phyloP scores from a whole-genome alignment of 1,140 invertebrate species.

The Neomicropteryx cornuta region DNA sequence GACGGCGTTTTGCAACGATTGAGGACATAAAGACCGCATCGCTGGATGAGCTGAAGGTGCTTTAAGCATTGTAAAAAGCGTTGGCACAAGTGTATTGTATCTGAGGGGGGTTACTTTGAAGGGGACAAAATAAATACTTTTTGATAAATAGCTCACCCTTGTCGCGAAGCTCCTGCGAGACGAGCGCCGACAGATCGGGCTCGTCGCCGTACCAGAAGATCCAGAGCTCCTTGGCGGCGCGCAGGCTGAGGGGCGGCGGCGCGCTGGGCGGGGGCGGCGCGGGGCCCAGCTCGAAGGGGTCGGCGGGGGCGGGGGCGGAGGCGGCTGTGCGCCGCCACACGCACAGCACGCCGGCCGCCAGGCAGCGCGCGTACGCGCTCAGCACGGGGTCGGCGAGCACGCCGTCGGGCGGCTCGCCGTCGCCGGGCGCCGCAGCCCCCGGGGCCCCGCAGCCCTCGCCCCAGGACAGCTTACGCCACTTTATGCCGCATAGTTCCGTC shows the following conservation, averaged over 20 bases:
- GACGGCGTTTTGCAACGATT: no score
- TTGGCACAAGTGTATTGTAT: no score
- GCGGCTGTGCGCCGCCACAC: conserved; percentile 83
- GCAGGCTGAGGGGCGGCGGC: conserved; percentile 57
- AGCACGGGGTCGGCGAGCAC: conserved; percentile 89
- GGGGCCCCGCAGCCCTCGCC: conserved; percentile 56
- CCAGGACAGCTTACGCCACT: conserved; percentile 92
- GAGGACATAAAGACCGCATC: no score
- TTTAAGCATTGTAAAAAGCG: no score
- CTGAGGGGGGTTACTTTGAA: no score
- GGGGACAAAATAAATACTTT: no score
- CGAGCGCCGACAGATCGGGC: conserved; percentile 75
- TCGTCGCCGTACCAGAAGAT: conserved; percentile 99
- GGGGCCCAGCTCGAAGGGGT: conserved; percentile 47
- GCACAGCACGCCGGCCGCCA: conserved; percentile 88
- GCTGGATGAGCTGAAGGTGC: no score
- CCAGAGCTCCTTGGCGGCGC: conserved; percentile 90
- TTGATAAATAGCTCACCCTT: conserved; percentile 53
- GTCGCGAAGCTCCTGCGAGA: conserved; percentile 66
- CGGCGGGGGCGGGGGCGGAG: conserved; percentile 41
- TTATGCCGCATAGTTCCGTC: conserved; percentile 97
- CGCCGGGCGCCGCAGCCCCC: conserved; percentile 36
- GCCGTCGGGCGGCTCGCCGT: conserved; percentile 41
- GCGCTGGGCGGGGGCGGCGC: conserved; percentile 41
- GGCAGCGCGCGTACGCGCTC: conserved; percentile 84